Evolutionary conservation across 2,888 invertebrate genomes (phyloP).

Genomic region (Seladonia tumulorum): DNA sequence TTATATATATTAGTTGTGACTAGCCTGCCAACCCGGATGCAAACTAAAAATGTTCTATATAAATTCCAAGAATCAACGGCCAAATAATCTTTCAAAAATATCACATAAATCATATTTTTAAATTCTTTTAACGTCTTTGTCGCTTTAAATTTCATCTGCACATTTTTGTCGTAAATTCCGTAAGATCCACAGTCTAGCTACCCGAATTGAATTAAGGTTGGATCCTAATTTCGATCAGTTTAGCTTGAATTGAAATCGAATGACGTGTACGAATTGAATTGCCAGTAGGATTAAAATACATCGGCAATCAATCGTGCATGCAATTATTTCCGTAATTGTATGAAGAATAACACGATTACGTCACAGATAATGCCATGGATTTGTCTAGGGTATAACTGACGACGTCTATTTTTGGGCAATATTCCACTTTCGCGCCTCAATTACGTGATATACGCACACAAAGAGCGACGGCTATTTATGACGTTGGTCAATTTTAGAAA

Average conservation of each 20-base stretch:
- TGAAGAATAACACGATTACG: background rate
- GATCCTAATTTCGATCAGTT: background rate
- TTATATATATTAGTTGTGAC: no score
- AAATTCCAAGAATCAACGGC: background rate
- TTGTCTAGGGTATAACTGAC: background rate
- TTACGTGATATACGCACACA: conserved; percentile 25
- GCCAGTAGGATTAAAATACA: background rate
- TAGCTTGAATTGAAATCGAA: background rate
- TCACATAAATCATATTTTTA: background rate
- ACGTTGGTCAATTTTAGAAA: conserved; percentile 48
- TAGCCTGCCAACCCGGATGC: background rate
- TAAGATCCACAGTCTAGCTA: background rate
- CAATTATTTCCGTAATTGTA: background rate
- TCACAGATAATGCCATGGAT: background rate
- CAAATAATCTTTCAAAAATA: background rate
- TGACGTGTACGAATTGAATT: background rate
- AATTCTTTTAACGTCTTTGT: background rate
- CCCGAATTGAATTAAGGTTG: background rate
- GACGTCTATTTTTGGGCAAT: conserved; percentile 35
- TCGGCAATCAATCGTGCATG: background rate
- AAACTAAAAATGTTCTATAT: background rate
- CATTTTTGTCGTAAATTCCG: background rate
- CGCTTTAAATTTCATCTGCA: background rate
- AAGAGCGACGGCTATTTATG: conserved; percentile 32
- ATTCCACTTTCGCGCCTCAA: conserved; percentile 27